Evolutionary conservation across 2,888 invertebrate species (phyloP), one percentile per base, ranked within the genome.

Genomic region (Andricus quercusramuli): DNA sequence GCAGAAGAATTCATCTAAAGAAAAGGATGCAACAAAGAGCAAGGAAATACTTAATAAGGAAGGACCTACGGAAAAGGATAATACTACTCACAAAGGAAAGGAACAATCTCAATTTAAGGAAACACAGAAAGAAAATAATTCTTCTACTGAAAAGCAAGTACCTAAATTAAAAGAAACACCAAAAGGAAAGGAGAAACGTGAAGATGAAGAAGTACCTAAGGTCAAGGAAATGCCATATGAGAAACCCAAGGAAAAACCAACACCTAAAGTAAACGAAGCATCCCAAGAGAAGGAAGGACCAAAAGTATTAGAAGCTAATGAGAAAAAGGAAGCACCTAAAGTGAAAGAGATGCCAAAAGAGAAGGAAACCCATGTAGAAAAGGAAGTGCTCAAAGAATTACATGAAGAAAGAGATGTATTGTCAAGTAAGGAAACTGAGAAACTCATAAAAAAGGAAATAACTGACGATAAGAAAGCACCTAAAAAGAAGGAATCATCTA

Each of bases 261-360:
- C 80, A 56, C 3, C 65, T 13, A 6, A 17, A 25, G 78, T 82
- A 1, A 64, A 78, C n/a, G 9, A 22, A n/a, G 32, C n/a, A 22
- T 17, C 56, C 2, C 78, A 81, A 32, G 83, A 82, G 4, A 77
- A 62, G 59, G 47, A 47, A 47, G 47, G 17, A 17, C 17, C 17
- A 17, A 17, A 47, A 6, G 47, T 47, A 17, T 6, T 17, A 17
- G 44, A 64, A 32, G n/a, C n/a, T 37, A 11, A n/a, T 9, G 62
- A 79, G 70, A 77, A 79, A 64, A 9, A 77, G n/a, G 80, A 82
- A 41, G 1, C 32, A 17, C 44, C 65, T n/a, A 8, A 47, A 1
- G 81, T 86, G 78, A 17, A 78, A 37, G 80, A 84, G 29, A 82
- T 81, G 44, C 80, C 78, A 32, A 8, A n/a, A 9, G 56, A n/a